Conservation (phyloP, 2,797 vertebrate species). For the Enteromius thamalakanensis region DNA sequence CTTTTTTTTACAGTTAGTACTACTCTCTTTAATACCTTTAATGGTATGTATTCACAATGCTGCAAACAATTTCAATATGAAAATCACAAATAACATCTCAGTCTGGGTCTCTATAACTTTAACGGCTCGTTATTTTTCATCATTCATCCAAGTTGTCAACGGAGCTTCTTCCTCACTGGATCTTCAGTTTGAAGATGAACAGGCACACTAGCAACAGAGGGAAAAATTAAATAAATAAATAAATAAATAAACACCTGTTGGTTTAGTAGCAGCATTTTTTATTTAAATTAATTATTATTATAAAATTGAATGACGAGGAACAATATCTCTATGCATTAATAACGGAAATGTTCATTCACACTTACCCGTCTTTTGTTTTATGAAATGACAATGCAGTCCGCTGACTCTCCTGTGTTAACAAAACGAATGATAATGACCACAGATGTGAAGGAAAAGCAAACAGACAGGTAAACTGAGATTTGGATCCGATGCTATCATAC, state of each 20-base stretch:
- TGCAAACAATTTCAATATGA: constrained; percentile 40
- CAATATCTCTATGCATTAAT: background rate
- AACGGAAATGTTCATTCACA: background rate
- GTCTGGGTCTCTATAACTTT: background rate
- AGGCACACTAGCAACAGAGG: background rate
- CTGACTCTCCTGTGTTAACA: constrained; percentile 17
- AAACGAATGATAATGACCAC: background rate
- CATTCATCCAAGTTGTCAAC: background rate
- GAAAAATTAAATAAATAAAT: background rate
- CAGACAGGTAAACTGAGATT: background rate
- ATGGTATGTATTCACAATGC: constrained; percentile 12
- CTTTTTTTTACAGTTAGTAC: background rate
- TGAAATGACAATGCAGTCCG: constrained; percentile 17
- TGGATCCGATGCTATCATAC: background rate
- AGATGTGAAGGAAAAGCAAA: background rate
- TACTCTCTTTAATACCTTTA: constrained; percentile 13
- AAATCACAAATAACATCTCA: constrained; percentile 5
- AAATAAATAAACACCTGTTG: background rate
- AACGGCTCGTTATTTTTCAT: background rate
- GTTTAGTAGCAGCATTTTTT: background rate
- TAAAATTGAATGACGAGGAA: background rate
- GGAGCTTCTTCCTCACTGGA: background rate
- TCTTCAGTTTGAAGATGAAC: background rate
- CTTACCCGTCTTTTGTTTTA: background rate
- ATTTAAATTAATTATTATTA: background rate